Percentiles rank a stretch among this genome's conserved stretches.
Evolutionary conservation across 2,113 vertebrate genomes (phyloP).

Genomic region (Stomatorhinus ivindoensis): DNA sequence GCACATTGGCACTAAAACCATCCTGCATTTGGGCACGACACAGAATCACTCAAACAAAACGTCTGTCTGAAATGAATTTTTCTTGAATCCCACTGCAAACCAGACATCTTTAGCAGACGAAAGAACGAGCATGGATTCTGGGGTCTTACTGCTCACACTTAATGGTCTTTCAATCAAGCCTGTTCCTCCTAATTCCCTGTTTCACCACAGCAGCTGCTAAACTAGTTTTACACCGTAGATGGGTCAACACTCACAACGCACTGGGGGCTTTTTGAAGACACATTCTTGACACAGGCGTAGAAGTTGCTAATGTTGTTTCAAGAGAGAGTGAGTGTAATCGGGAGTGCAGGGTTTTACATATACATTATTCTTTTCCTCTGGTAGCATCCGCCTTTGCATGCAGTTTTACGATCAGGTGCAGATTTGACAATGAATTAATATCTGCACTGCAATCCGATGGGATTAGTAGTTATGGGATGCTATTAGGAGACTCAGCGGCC

Average conservation of each 20-base stretch:
- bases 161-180: not conserved
- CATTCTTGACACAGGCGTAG: constrained; percentile 2
- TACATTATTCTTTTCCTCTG: not conserved
- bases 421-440: not conserved
- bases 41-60: not conserved
- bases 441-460: not conserved
- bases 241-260: not conserved
- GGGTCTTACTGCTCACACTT: not conserved
- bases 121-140: not conserved
- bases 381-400: not conserved
- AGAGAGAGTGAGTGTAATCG: constrained; percentile 9
- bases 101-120: not conserved
- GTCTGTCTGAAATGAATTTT: not conserved
- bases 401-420: not conserved
- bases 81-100: not conserved
- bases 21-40: not conserved
- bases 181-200: not conserved
- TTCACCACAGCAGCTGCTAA: not conserved
- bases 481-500: not conserved
- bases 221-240: not conserved
- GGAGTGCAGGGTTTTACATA: not conserved
- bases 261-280: not conserved
- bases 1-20: not conserved
- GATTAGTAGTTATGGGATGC: not conserved
- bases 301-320: constrained; percentile 14